phyloP scores from a whole-genome alignment of 2,888 invertebrate genomes.

The Tetragnatha montana region DNA sequence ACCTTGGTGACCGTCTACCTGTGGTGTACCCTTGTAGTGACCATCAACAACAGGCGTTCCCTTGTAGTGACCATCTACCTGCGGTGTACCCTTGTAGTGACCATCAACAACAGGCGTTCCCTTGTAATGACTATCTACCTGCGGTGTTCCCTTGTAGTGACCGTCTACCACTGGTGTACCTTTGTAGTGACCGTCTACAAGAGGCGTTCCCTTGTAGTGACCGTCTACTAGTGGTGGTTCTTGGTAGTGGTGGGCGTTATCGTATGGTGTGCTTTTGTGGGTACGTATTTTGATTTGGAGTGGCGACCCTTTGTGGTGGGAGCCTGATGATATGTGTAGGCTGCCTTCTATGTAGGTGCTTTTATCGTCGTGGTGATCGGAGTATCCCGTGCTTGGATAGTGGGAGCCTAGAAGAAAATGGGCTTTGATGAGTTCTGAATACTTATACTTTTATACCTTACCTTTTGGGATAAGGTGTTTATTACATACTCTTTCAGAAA shows the following conservation, averaged over 20 bases:
- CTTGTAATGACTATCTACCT: conserved; percentile 26
- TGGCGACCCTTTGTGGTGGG: conserved; percentile 4
- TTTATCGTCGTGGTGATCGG: background rate
- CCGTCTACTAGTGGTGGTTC: background rate
- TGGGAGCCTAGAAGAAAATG: background rate
- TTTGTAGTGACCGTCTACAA: conserved; percentile 9
- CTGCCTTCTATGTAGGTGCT: background rate
- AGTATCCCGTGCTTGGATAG: background rate
- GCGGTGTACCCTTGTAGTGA: conserved; percentile 47
- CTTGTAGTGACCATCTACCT: background rate
- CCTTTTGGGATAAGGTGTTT: too few relatives aligned
- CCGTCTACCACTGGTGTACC: conserved; percentile 2
- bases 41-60: background rate
- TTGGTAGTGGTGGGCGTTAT: background rate
- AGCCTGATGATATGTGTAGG: background rate
- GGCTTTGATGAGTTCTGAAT: background rate
- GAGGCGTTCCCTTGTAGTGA: conserved; percentile 29
- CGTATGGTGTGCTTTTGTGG: conserved; percentile 23
- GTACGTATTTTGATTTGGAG: background rate
- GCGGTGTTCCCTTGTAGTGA: conserved; percentile 21
- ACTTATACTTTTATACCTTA: too few relatives aligned
- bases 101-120: conserved; percentile 5
- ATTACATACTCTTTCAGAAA: too few relatives aligned
- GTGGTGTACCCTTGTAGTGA: conserved; percentile 35
- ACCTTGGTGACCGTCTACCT: background rate